phyloP scores from a whole-genome alignment of 2,113 vertebrate species.

The Oreotrochilus melanogaster region DNA sequence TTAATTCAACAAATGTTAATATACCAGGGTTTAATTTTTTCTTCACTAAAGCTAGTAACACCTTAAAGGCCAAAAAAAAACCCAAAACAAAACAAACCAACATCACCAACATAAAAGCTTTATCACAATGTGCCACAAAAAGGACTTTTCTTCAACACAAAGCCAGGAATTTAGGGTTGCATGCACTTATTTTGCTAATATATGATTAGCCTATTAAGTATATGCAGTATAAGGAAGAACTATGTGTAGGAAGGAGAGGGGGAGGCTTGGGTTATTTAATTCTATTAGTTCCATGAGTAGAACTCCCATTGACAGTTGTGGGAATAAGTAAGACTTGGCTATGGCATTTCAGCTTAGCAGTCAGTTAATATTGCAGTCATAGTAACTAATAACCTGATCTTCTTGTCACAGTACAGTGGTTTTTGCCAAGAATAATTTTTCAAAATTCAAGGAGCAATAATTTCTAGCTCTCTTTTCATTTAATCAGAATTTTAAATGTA shows the following conservation, averaged over 20 bases:
- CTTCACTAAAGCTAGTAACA: neutral
- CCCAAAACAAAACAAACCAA: neutral
- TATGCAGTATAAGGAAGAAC: neutral
- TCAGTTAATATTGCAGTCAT: constrained; percentile 44
- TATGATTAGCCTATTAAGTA: neutral
- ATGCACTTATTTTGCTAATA: neutral
- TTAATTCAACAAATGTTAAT: neutral
- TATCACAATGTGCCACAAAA: neutral
- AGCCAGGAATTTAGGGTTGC: neutral
- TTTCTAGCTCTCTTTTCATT: constrained; percentile 15
- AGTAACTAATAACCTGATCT: constrained; percentile 24
- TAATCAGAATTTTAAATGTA: constrained; percentile 53
- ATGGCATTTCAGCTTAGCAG: constrained; percentile 33
- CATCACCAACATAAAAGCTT: neutral
- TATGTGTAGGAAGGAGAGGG: neutral
- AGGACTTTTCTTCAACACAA: neutral
- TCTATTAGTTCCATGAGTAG: neutral
- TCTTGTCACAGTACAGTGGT: neutral
- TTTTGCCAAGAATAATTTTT: constrained; percentile 11
- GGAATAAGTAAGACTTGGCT: constrained; percentile 12
- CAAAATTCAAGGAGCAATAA: neutral
- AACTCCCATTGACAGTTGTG: constrained; percentile 40
- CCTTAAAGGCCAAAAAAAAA: neutral
- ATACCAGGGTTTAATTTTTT: neutral
- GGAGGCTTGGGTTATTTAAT: constrained; percentile 40